Evolutionary conservation across 2,797 vertebrate species (phyloP).

Genomic region (Nyctibius grandis): DNA sequence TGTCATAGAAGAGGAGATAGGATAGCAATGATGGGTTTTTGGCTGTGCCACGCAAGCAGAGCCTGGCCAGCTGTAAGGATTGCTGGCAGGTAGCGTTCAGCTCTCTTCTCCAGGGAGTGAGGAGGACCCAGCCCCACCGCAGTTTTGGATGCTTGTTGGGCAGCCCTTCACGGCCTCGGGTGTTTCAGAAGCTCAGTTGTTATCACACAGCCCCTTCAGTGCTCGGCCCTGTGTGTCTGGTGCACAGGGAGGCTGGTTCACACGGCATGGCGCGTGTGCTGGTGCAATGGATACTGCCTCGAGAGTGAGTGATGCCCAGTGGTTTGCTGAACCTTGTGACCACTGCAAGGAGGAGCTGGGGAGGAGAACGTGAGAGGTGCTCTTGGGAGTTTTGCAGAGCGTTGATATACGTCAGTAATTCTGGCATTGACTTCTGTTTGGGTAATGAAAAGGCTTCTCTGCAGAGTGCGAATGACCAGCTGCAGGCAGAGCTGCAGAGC

Average conservation of each 20-base stretch:
- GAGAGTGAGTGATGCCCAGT: not conserved
- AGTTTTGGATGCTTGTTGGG: not conserved
- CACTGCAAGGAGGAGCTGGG: not conserved
- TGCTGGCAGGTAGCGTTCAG: not conserved
- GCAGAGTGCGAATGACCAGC: not conserved
- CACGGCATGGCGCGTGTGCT: not conserved
- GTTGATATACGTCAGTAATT: not conserved
- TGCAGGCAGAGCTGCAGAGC: not conserved
- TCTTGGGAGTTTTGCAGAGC: not conserved
- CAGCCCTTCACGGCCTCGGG: not conserved
- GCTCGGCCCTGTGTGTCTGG: not conserved
- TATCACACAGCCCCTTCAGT: not conserved
- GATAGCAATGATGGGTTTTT: not conserved
- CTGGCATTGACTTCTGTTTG: not conserved
- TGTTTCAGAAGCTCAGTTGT: not conserved
- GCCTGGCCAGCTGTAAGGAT: not conserved
- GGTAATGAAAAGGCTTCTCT: not conserved
- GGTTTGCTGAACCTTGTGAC: not conserved
- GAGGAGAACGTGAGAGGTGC: not conserved
- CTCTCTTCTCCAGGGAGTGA: not conserved
- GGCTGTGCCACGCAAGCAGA: not conserved
- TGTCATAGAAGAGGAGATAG: not conserved
- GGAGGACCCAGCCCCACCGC: not conserved
- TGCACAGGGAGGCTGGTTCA: not conserved
- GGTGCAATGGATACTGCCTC: accelerated